Percentiles rank a stretch among this genome's conserved stretches.
Evolutionary conservation across 1,140 invertebrate genomes (phyloP).

Genomic region (Rhopalosiphum padi): DNA sequence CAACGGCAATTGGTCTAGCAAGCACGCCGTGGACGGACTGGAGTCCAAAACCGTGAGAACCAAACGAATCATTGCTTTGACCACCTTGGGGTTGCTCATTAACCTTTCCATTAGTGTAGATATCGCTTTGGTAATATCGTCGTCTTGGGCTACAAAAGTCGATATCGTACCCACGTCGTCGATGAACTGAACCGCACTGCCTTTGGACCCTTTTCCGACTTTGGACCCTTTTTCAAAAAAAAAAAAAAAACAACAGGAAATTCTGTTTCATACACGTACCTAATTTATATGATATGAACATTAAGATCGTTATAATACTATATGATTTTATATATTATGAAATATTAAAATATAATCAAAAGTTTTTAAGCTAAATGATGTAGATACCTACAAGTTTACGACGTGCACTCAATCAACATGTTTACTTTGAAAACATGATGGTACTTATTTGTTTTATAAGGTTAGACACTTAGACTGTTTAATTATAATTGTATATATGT

Average conservation of each 20-base stretch:
- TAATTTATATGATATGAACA: background rate
- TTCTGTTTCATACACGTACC: background rate
- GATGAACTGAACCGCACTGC: background rate
- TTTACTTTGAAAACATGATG: too few relatives aligned
- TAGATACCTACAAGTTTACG: too few relatives aligned
- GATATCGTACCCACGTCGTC: background rate
- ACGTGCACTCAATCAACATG: too few relatives aligned
- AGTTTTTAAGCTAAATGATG: too few relatives aligned
- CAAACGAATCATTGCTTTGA: background rate
- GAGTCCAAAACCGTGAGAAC: background rate
- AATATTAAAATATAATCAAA: too few relatives aligned
- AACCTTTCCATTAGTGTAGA: background rate
- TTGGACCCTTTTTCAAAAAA: background rate
- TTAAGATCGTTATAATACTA: background rate
- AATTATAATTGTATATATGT: too few relatives aligned
- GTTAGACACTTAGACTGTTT: too few relatives aligned
- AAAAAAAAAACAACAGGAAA: background rate
- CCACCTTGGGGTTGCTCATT: background rate
- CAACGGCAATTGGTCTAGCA: constrained; percentile 34
- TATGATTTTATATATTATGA: background rate
- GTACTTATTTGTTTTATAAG: too few relatives aligned
- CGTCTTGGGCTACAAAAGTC: background rate
- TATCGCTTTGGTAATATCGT: background rate
- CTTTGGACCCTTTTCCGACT: background rate
- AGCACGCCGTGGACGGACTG: background rate